Conservation (phyloP, 2,113 vertebrate genomes). For the Gymnarchus niloticus region DNA sequence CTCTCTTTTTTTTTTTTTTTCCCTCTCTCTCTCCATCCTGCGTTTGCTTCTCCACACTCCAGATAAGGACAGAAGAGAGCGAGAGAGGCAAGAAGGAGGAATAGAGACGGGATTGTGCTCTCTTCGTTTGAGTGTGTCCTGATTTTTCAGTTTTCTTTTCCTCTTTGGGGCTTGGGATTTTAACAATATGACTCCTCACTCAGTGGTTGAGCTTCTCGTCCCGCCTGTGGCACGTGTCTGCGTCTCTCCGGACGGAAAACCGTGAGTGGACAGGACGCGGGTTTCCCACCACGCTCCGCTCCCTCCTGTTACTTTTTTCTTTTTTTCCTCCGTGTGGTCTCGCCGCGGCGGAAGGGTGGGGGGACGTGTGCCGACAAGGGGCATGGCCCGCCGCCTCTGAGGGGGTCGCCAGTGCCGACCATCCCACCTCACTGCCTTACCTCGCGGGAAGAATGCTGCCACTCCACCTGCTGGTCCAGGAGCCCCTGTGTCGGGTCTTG, state of each 20-base stretch:
- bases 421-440: slow-evolving; percentile 43
- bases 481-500: slow-evolving; percentile 47
- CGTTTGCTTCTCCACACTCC: slow-evolving; percentile 41
- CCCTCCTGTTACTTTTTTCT: slow-evolving; percentile 23
- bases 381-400: slow-evolving; percentile 48
- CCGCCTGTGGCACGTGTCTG: slow-evolving; percentile 39
- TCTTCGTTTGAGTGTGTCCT: slow-evolving; percentile 44
- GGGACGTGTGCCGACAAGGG: neutral
- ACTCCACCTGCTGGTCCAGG: slow-evolving; percentile 43
- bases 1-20: neutral
- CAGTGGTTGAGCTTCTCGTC: slow-evolving; percentile 46
- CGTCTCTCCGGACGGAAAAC: slow-evolving; percentile 50
- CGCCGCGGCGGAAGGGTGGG: slow-evolving; percentile 40
- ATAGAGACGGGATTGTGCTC: slow-evolving; percentile 49
- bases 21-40: slow-evolving; percentile 25
- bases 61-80: slow-evolving; percentile 38
- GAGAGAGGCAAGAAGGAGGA: slow-evolving; percentile 43
- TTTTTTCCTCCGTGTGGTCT: slow-evolving; percentile 27
- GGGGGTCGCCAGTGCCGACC: slow-evolving; percentile 45
- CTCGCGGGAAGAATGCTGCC: slow-evolving; percentile 55
- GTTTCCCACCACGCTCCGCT: slow-evolving; percentile 29
- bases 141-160: slow-evolving; percentile 35
- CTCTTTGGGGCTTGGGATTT: neutral
- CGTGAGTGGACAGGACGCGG: slow-evolving; percentile 23
- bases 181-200: slow-evolving; percentile 16